Evolutionary conservation across 1,140 invertebrate species (phyloP).

Genomic region (Pantala flavescens): DNA sequence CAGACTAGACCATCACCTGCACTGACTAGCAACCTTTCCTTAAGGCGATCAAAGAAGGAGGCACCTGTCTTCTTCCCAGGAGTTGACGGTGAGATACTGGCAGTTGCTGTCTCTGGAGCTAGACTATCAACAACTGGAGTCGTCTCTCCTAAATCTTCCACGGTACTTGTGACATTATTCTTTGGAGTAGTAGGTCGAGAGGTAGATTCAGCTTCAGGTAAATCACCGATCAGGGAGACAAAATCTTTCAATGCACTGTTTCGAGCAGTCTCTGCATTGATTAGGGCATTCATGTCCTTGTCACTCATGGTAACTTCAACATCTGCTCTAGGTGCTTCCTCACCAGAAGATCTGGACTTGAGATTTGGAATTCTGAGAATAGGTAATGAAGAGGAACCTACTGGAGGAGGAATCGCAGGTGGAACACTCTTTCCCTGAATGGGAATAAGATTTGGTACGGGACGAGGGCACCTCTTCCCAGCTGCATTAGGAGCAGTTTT

Average conservation of each 20-base stretch:
- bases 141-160: conserved; percentile 10
- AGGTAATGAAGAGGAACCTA: background rate
- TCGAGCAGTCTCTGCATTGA: conserved; percentile 33
- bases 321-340: conserved; percentile 13
- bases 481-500: conserved; percentile 32
- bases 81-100: conserved; percentile 28
- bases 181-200: conserved; percentile 16
- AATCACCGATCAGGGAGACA: conserved; percentile 35
- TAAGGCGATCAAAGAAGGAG: conserved; percentile 71
- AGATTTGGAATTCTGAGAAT: conserved; percentile 16
- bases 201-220: background rate
- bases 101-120: conserved; percentile 26
- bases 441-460: conserved; percentile 60
- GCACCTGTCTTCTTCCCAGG: conserved; percentile 55
- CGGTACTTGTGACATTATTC: conserved; percentile 26
- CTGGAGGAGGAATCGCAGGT: background rate
- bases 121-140: background rate
- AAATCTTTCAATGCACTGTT: conserved; percentile 40
- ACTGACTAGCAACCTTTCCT: conserved; percentile 54
- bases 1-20: conserved; percentile 49
- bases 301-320: conserved; percentile 29
- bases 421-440: conserved; percentile 32
- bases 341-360: background rate
- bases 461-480: conserved; percentile 37
- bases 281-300: conserved; percentile 34